phyloP scores from a whole-genome alignment of 2,113 vertebrate species.

The Heterotis niloticus region DNA sequence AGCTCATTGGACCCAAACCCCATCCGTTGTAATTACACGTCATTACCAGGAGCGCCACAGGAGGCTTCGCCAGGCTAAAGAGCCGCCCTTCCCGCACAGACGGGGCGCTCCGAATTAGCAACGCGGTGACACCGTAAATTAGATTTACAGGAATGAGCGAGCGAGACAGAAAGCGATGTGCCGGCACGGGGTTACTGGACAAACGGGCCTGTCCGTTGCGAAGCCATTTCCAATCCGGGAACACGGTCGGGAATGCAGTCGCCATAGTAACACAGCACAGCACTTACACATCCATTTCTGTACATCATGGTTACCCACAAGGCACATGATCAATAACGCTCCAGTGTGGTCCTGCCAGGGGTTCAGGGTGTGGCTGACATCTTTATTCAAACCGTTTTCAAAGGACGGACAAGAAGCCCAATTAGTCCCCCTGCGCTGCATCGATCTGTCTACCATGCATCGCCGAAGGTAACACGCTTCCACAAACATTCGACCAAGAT shows the following conservation, averaged over 20 bases:
- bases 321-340: neutral
- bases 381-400: constrained; percentile 2
- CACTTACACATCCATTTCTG: neutral
- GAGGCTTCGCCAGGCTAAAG: constrained; percentile 52
- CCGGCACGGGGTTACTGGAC: neutral
- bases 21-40: constrained; percentile 59
- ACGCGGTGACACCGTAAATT: constrained; percentile 46
- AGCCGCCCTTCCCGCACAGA: constrained; percentile 41
- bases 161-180: neutral
- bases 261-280: neutral
- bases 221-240: constrained; percentile 50
- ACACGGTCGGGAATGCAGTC: constrained; percentile 31
- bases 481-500: constrained; percentile 7
- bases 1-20: constrained; percentile 46
- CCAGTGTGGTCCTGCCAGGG: neutral
- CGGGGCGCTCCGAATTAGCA: constrained; percentile 38
- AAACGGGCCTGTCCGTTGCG: constrained; percentile 20
- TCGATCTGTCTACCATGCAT: neutral
- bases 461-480: neutral
- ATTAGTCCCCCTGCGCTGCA: constrained; percentile 10
- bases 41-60: constrained; percentile 41
- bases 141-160: constrained; percentile 31
- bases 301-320: neutral
- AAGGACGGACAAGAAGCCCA: constrained; percentile 18
- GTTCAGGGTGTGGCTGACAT: neutral